Base-by-base conservation (phyloP, 2,113 vertebrate species). In the Mohoua ochrocephala region DNA sequence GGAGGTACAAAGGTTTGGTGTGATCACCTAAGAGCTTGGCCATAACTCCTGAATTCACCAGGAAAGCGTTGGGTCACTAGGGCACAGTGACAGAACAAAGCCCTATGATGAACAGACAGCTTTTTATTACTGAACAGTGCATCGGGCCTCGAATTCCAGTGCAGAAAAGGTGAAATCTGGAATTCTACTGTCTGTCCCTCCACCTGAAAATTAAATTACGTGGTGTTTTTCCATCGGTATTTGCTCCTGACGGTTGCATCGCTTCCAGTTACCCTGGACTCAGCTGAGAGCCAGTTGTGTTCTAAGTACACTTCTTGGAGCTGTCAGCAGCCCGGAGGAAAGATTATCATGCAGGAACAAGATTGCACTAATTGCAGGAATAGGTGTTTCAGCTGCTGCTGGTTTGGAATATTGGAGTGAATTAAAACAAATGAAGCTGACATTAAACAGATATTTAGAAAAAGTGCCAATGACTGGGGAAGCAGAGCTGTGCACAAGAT, bases 301-400 rank as follows among this genome's bases (percentile, higher is more conserved):
- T 44, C 41, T 37, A 73, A 96, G 74, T 14, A 19, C 81, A 39
- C 84, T 96, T 91, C 93, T 91, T 23, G 22, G 57, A 77, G 84
- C 69, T 94, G 47, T 39, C 78, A 87, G 91, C 54, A 95, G 91
- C 94, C 86, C 79, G 53, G 91, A 91, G 96, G 54, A 77, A 71
- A 92, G 53, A 75, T 60, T 11, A 67, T 61, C 19, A 54, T 57
- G 73, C 76, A 95, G 76, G 69, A 91, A n/a, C 61, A 91, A 96
- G 91, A 79, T 37, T 89, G 82, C 59, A 56, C 91, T 97, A 96
- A 97, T 91, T 97, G 90, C 57, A 96, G 89, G 96, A 97, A 96
- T 79, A 5, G 35, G 68, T 93, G 87, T 35, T 97, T 97, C 92
- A 97, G 92, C 93, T 96, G 89, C 84, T 95, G 70, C 42, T 86